These are phyloP conservation scores for Dolichopus griseipennis DNA, from an alignment of 2,888 invertebrate species.

Conservation along the genomic window DNA sequence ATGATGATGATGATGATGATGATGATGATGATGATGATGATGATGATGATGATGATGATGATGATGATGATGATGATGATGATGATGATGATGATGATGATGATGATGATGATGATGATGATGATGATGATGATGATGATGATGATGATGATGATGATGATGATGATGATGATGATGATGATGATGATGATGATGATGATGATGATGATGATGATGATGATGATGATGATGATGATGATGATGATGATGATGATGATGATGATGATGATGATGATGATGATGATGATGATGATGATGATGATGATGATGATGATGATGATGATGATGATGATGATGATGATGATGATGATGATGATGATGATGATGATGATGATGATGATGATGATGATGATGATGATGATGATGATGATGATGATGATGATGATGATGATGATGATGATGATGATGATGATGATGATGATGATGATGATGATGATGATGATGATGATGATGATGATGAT, in stretches of 20 bases:
- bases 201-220: constrained; percentile 15
- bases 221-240: constrained; percentile 15
- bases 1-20: constrained; percentile 15
- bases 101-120: constrained; percentile 14
- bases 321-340: constrained; percentile 15
- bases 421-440: too few species aligned
- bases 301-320: constrained; percentile 15
- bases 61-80: constrained; percentile 14
- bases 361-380: constrained; percentile 14
- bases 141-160: constrained; percentile 14
- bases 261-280: constrained; percentile 15
- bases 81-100: constrained; percentile 15
- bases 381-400: constrained; percentile 14
- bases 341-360: constrained; percentile 14
- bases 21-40: constrained; percentile 15
- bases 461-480: too few species aligned
- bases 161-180: constrained; percentile 15
- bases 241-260: constrained; percentile 15
- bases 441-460: too few species aligned
- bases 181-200: constrained; percentile 15
- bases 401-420: constrained; percentile 14
- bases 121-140: constrained; percentile 14
- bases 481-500: too few species aligned
- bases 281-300: constrained; percentile 15
- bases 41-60: constrained; percentile 15